A percentile compares a stretch with the other conserved stretches of the same genome.
Conservation (phyloP, 2,113 vertebrate species). For the Corythaeola cristata region DNA sequence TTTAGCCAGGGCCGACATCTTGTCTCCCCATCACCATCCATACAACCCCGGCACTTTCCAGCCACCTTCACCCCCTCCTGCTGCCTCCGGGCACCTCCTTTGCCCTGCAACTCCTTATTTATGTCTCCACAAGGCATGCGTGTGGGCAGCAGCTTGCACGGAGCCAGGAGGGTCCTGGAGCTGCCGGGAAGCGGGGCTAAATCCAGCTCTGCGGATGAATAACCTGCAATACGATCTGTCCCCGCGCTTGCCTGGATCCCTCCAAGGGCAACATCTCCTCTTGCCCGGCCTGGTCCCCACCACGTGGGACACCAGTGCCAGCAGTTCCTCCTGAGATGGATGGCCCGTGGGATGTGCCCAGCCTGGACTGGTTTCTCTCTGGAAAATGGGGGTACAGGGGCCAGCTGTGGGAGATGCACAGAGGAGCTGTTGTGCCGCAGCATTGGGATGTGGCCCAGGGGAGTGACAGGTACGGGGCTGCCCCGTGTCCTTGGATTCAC, state of each 20-base stretch:
- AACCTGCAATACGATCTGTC: slow-evolving; percentile 45
- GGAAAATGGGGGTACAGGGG: not conserved
- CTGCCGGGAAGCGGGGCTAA: slow-evolving; percentile 17
- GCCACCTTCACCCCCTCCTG: not conserved
- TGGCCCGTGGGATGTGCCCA: not conserved
- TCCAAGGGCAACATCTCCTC: not conserved
- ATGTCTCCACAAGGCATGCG: not conserved
- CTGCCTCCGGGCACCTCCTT: not conserved
- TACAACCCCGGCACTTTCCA: not conserved
- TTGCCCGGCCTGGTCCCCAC: not conserved
- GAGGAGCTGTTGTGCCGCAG: not conserved
- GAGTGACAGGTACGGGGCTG: not conserved
- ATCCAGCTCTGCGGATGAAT: not conserved
- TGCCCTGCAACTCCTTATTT: not conserved
- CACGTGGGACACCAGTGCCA: not conserved
- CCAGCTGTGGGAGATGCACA: not conserved
- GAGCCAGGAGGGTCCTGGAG: not conserved
- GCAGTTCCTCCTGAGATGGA: not conserved
- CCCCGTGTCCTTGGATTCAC: not conserved
- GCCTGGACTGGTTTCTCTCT: not conserved
- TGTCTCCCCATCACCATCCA: not conserved
- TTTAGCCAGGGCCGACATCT: not conserved
- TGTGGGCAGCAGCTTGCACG: not conserved
- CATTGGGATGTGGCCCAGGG: accelerated
- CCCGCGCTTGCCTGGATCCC: accelerated